phyloP scores from a whole-genome alignment of 2,113 vertebrate species.

The Chauna torquata region DNA sequence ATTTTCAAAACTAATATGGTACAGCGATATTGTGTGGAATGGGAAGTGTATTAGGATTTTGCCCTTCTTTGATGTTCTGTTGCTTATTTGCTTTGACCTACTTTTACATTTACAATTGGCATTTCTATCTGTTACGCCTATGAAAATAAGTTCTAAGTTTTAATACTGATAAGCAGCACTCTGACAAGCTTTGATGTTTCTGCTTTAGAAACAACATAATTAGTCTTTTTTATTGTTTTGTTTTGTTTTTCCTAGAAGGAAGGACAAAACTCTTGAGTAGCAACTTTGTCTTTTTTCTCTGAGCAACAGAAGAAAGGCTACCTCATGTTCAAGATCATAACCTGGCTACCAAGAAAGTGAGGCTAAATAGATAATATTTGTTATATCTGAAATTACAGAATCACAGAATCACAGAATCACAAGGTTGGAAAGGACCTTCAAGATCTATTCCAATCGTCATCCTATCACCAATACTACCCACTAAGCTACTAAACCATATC shows the following conservation, averaged over 20 bases:
- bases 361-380: background rate
- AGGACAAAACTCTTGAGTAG: background rate
- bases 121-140: background rate
- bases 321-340: fast-evolving
- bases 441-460: too few species aligned
- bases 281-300: background rate
- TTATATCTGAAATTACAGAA: too few species aligned
- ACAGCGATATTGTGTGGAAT: background rate
- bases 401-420: too few species aligned
- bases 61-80: background rate
- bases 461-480: too few species aligned
- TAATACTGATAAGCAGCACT: background rate
- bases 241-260: background rate
- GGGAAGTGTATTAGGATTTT: background rate
- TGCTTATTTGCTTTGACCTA: background rate
- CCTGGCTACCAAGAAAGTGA: background rate
- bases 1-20: background rate
- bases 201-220: background rate
- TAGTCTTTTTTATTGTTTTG: background rate
- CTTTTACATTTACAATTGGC: background rate
- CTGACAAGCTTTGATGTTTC: background rate
- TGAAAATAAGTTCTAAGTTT: background rate
- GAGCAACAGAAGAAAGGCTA: background rate
- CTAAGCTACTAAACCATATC: too few species aligned
- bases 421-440: too few species aligned